Evolutionary conservation across 2,797 vertebrate genomes (phyloP).

Genomic region (Peromyscus attwateri): DNA sequence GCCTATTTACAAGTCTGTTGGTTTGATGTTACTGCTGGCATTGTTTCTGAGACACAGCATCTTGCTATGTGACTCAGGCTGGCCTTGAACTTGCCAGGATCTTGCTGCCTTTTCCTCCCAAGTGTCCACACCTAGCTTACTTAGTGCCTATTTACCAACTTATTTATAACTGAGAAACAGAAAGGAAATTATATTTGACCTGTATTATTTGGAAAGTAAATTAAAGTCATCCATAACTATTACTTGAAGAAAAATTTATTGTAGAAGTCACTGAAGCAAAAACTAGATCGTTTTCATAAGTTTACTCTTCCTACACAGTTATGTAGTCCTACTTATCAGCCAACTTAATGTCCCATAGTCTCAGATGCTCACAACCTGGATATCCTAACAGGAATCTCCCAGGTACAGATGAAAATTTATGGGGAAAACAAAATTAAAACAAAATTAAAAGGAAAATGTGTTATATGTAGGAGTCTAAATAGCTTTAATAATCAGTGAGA

Average conservation of each 20-base stretch:
- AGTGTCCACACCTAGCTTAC: not conserved
- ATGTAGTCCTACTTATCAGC: not conserved
- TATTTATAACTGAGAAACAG: not conserved
- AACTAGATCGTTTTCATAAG: not conserved
- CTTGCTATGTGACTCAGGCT: not conserved
- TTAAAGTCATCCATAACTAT: slow-evolving; percentile 1
- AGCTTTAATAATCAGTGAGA: not conserved
- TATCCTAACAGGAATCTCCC: not conserved
- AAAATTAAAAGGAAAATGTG: slow-evolving; percentile 55
- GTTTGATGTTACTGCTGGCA: not conserved
- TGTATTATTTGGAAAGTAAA: slow-evolving; percentile 21
- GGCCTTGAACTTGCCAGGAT: not conserved
- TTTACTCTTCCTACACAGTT: not conserved
- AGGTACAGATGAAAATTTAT: not conserved
- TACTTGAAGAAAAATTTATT: not conserved
- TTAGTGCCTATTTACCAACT: not conserved
- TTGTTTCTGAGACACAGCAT: not conserved
- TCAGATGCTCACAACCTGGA: not conserved
- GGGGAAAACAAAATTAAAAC: slow-evolving; percentile 41
- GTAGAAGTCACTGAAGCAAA: slow-evolving; percentile 33
- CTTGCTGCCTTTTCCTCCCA: not conserved
- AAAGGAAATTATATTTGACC: slow-evolving; percentile 46
- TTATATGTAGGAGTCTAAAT: not conserved
- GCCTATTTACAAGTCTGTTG: not conserved
- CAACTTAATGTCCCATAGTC: not conserved